Conservation (phyloP, 1,140 invertebrate species). For the Drepana arcuata region DNA sequence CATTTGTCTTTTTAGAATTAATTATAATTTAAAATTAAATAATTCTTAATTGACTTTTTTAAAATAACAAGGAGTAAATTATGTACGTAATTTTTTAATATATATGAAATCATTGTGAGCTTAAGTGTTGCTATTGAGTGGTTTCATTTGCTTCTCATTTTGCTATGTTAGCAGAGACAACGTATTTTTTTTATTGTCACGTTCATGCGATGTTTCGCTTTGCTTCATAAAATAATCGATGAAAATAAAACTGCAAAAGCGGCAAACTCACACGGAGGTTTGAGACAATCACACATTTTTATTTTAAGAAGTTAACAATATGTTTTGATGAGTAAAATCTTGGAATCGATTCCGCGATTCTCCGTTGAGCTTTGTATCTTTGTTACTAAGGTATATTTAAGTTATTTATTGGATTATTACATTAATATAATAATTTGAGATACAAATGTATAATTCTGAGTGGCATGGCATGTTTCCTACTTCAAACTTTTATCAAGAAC, state of each 20-base stretch:
- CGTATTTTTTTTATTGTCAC: too few relatives aligned
- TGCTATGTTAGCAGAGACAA: too few relatives aligned
- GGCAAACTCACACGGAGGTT: too few relatives aligned
- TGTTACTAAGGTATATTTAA: slow-evolving; percentile 10
- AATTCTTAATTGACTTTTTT: slow-evolving; percentile 45
- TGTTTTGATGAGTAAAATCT: too few relatives aligned
- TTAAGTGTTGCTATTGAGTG: slow-evolving; percentile 14
- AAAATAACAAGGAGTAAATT: slow-evolving; percentile 69
- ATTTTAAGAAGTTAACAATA: too few relatives aligned
- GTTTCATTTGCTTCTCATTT: slow-evolving; percentile 15
- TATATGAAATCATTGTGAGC: slow-evolving; percentile 15
- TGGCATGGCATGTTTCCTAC: slow-evolving; percentile 36
- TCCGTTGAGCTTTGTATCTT: slow-evolving; percentile 19
- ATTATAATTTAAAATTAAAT: slow-evolving; percentile 33
- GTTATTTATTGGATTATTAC: slow-evolving; percentile 8
- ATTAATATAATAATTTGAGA: slow-evolving; percentile 4
- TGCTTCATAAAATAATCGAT: too few relatives aligned
- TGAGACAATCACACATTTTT: too few relatives aligned
- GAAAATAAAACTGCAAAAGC: too few relatives aligned
- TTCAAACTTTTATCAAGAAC: slow-evolving; percentile 9
- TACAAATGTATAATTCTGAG: slow-evolving; percentile 7
- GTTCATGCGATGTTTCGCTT: too few relatives aligned
- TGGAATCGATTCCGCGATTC: slow-evolving; percentile 59
- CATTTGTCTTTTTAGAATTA: slow-evolving; percentile 19
- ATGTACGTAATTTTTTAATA: slow-evolving; percentile 40